Conservation (phyloP, 2,797 vertebrate genomes). For the Melopsittacus undulatus region DNA sequence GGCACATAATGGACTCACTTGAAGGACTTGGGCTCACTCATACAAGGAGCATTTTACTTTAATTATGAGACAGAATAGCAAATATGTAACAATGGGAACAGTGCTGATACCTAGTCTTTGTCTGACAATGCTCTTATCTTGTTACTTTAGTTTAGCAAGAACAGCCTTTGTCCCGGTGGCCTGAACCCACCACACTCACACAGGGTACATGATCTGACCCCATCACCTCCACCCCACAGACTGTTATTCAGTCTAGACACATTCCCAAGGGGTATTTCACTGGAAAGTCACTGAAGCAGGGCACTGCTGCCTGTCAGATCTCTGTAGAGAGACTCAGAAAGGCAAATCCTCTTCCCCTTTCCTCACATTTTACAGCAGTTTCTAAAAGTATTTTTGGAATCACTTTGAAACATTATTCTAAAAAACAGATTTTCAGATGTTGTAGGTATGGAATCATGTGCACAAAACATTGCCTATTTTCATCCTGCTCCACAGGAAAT, state of each 20-base stretch:
- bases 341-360: background rate
- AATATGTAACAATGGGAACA: background rate
- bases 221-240: background rate
- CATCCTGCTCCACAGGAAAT: background rate
- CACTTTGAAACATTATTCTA: background rate
- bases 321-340: background rate
- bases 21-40: background rate
- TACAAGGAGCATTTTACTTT: background rate
- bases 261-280: background rate
- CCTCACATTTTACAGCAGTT: background rate
- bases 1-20: background rate
- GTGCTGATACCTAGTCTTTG: rapidly evolving
- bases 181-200: background rate
- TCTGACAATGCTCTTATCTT: background rate
- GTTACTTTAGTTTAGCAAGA: background rate
- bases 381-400: background rate
- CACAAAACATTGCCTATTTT: background rate
- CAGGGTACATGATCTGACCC: background rate
- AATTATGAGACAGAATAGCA: background rate
- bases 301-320: background rate
- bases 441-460: background rate
- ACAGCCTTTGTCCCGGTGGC: background rate
- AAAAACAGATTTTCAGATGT: background rate
- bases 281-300: constrained; percentile 10
- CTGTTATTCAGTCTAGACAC: background rate